A percentile compares a stretch with the other conserved stretches of the same genome.
phyloP scores from a whole-genome alignment of 2,797 vertebrate species.

The Miichthys miiuy region DNA sequence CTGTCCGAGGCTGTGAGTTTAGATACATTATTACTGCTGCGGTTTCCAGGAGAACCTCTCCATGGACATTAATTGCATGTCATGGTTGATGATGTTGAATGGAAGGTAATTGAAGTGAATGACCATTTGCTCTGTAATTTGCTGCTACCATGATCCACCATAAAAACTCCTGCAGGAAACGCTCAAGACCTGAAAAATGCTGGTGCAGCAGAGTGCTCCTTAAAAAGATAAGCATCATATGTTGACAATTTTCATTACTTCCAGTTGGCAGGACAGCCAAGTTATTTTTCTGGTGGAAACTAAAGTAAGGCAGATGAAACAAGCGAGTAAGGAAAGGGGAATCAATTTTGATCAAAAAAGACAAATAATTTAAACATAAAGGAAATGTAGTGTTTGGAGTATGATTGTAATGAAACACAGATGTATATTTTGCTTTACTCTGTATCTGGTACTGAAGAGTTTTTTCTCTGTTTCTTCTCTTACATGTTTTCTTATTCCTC shows the following conservation, averaged over 20 bases:
- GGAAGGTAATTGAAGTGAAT: conserved; percentile 83
- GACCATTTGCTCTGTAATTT: conserved; percentile 85
- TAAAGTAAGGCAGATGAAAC: conserved; percentile 83
- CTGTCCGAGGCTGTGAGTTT: conserved; percentile 41
- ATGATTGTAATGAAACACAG: conserved; percentile 87
- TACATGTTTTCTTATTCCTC: conserved; percentile 81
- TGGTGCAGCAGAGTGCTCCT: conserved; percentile 76
- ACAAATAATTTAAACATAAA: conserved; percentile 88
- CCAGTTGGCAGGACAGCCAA: conserved; percentile 79
- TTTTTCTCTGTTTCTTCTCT: conserved; percentile 66
- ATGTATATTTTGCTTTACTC: conserved; percentile 84
- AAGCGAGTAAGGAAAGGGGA: conserved; percentile 69
- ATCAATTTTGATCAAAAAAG: conserved; percentile 86
- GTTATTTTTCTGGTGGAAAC: conserved; percentile 81
- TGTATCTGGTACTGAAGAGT: conserved; percentile 65
- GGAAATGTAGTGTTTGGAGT: conserved; percentile 85
- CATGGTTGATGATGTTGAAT: conserved; percentile 80
- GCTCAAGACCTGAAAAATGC: conserved; percentile 76
- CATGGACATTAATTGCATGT: conserved; percentile 80
- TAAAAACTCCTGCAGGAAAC: conserved; percentile 79
- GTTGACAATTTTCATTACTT: conserved; percentile 87
- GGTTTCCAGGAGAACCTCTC: conserved; percentile 69
- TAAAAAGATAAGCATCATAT: conserved; percentile 86
- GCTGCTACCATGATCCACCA: conserved; percentile 83
- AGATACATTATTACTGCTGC: conserved; percentile 58